Conservation (phyloP, 2,797 vertebrate genomes). For the Phalanger gymnotis region DNA sequence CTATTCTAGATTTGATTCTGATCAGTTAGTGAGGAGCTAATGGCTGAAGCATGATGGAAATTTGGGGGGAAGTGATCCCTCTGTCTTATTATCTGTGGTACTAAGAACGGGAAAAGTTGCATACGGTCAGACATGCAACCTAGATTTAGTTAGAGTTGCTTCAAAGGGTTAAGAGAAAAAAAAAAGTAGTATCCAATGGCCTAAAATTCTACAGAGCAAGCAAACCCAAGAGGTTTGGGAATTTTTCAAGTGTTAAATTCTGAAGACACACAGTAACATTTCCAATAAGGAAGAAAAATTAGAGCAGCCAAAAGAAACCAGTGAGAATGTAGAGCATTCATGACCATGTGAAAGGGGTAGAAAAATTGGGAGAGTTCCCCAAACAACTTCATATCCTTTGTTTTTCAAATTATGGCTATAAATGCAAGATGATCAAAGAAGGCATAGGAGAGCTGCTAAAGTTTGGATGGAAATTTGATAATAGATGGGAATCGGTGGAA, state of each 20-base stretch:
- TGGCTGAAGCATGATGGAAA: neutral
- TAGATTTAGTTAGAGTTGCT: neutral
- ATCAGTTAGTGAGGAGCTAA: neutral
- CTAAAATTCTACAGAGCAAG: neutral
- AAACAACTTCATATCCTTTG: neutral
- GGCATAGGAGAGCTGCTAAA: neutral
- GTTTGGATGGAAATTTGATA: neutral
- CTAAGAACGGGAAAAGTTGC: neutral
- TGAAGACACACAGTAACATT: neutral
- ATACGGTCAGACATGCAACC: neutral
- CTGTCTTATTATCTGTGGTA: neutral
- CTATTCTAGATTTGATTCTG: neutral
- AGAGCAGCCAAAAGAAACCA: neutral
- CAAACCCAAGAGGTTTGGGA: neutral
- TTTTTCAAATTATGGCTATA: neutral
- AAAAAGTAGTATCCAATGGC: neutral
- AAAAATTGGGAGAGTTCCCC: neutral
- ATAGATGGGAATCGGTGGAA: neutral
- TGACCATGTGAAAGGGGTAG: neutral
- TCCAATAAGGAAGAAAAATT: neutral
- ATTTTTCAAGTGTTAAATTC: neutral
- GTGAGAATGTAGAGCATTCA: neutral
- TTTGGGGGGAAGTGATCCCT: neutral
- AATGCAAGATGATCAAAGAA: neutral
- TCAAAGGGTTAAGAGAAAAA: neutral